Base-by-base conservation (phyloP, 2,113 vertebrate genomes). In the Lasiurus borealis region DNA sequence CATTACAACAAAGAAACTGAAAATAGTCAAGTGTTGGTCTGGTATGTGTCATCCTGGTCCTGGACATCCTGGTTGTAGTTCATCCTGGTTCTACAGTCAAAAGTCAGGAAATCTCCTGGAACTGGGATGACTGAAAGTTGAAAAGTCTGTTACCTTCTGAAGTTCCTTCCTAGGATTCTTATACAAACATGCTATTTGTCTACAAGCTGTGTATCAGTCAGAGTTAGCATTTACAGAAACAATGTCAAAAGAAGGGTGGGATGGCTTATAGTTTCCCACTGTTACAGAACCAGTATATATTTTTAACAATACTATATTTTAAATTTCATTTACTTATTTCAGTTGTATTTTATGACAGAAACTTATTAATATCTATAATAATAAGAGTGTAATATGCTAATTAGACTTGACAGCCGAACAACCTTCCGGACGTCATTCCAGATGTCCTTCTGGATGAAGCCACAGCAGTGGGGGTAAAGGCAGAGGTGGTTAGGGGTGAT, bases 241-340 rank as follows among this genome's bases (percentile, higher is more conserved):
- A 31, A 31, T 66, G 64, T 66, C 29, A n/a, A 66, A 66, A 66
- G 29, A 66, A 31, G 31, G 64, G 64, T 66, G 64, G 14, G 64
- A 4, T 31, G 13, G 13, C 13, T 66, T 66, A 66, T 13, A 31
- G 31, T 66, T 31, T 15, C 29, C 62, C 64, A 66, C 27, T 31
- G 29, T 66, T 66, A 31, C 5, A 66, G 64, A 75, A 50, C 23
- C 71, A 34, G 40, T 14, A 48, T 15, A 59, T 90, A 14, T 54
- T 75, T 84, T 59, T 59, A 82, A 36, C 8, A 82, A 18, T 82
- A 93, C 40, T 15, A 52, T 52, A 69, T 68, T 86, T 95, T 80
- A 82, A 84, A 27, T 50, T 82, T 44, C 52, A 64, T 40, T 84
- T 81, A 44, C 1, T 85, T 86, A 82, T 87, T 72, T 89, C 29